These are phyloP conservation scores for Oligia strigilis DNA, from an alignment of 2,888 invertebrate genomes.

Conservation along the genomic window DNA sequence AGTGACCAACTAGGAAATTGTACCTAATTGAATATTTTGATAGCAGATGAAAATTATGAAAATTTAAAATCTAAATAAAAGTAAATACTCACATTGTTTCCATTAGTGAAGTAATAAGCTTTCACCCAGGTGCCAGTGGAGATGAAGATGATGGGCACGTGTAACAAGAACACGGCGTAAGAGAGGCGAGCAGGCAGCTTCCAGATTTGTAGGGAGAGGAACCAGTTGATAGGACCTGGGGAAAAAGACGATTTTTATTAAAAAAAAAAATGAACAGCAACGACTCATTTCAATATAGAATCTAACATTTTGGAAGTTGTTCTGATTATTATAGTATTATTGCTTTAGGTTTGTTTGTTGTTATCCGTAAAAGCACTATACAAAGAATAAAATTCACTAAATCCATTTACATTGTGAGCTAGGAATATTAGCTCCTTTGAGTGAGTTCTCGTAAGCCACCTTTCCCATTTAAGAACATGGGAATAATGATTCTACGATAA, in stretches of 20 bases:
- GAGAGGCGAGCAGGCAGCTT: constrained; percentile 89
- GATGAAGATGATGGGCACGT: constrained; percentile 81
- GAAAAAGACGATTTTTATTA: not conserved
- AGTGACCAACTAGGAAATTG: not conserved
- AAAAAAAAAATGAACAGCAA: not conserved
- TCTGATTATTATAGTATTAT: no score
- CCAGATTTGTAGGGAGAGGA: constrained; percentile 87
- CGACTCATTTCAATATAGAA: not conserved
- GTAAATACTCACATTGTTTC: constrained; percentile 74
- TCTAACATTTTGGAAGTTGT: not conserved
- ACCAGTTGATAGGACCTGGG: constrained; percentile 88
- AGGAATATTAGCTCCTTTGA: not conserved
- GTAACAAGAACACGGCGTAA: constrained; percentile 89
- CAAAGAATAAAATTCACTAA: constrained; percentile 1
- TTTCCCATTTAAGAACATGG: constrained; percentile 17
- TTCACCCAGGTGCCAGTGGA: constrained; percentile 77
- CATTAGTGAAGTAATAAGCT: constrained; percentile 75
- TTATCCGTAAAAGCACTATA: not conserved
- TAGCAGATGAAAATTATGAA: no score
- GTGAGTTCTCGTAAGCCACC: constrained; percentile 13
- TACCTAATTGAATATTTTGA: not conserved
- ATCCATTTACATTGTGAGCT: constrained; percentile 12
- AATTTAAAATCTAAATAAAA: not conserved
- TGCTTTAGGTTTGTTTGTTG: not conserved
- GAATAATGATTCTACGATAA: constrained; percentile 33